Base-by-base conservation (phyloP, 2,888 invertebrate species). In the Andrena bucephala region DNA sequence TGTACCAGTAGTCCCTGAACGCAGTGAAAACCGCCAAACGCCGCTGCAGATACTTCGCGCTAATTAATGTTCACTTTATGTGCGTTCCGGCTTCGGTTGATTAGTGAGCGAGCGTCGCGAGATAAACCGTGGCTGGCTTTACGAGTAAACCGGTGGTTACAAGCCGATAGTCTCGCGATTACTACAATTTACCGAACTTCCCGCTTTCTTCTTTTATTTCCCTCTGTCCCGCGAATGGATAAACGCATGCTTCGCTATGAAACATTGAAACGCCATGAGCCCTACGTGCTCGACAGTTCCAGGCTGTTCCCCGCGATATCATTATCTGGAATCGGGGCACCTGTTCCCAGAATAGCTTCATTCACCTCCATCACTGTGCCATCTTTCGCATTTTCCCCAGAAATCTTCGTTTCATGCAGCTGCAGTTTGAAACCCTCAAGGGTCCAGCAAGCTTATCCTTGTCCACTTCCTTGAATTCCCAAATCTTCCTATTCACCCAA, bases 41-140 rank as follows among this genome's bases (percentile, higher is more conserved):
- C 16, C 29, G 24, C 13, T 29, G 62, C 13, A 27, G 27, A 20
- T n/a, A 48, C 33, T 29, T 62, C n/a, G 27, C 54, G 78, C 59
- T 81, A 80, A 80, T 80, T 81, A 70, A 81, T 42, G 71, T 52
- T 66, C 73, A 57, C 36, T 66, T 65, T 57, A n/a, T 16, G 57
- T 10, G 42, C 59, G 48, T 29, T 68, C 62, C 75, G 50, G 62
- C 59, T 66, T 70, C 81, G 71, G 65, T 70, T 73, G 70, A 75
- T 65, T 33, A 60, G 70, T 52, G 72, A 66, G 52, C 81, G 62
- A 29, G 59, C 67, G 54, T 72, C 81, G 50, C 72, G 60, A 81
- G 80, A 81, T 80, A 81, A 80, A 81, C 71, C 79, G 70, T n/a
- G 16, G 69, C 79, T 50, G 71, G 60, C 71, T 66, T 79, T 70